Evolutionary conservation across 2,113 vertebrate genomes (phyloP).

Genomic region (Anoura caudifer): DNA sequence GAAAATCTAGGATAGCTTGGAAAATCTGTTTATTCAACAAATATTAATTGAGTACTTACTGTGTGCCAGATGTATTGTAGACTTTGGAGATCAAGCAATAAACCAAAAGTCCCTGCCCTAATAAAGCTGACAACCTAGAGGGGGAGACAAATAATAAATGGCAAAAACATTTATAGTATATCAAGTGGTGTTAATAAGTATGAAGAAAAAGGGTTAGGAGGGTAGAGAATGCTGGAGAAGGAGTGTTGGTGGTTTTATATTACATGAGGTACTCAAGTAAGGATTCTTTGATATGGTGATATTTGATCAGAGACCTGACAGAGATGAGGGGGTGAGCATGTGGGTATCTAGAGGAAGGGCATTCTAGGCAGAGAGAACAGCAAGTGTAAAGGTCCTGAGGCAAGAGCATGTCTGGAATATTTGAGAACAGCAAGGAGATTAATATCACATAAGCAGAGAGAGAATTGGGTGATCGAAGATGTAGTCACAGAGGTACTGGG

Average conservation of each 20-base stretch:
- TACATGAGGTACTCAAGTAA: neutral
- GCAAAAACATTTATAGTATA: neutral
- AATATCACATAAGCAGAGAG: neutral
- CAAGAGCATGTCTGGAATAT: neutral
- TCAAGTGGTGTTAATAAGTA: neutral
- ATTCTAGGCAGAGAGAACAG: neutral
- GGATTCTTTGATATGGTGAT: neutral
- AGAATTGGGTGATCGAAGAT: neutral
- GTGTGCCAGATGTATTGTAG: neutral
- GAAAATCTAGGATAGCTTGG: neutral
- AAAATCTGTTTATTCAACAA: slow-evolving; percentile 27
- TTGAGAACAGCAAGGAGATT: neutral
- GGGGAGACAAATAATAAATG: neutral
- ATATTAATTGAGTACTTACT: slow-evolving; percentile 24
- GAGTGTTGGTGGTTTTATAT: neutral
- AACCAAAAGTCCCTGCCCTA: neutral
- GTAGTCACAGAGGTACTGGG: neutral
- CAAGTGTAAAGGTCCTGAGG: neutral
- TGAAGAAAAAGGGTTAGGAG: neutral
- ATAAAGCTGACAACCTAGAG: neutral
- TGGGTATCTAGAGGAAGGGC: neutral
- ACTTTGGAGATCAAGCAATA: neutral
- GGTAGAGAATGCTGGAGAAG: neutral
- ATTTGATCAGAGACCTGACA: neutral
- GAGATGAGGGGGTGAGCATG: neutral